Evolutionary conservation across 2,797 vertebrate genomes (phyloP).

Genomic region (Phoebastria nigripes): DNA sequence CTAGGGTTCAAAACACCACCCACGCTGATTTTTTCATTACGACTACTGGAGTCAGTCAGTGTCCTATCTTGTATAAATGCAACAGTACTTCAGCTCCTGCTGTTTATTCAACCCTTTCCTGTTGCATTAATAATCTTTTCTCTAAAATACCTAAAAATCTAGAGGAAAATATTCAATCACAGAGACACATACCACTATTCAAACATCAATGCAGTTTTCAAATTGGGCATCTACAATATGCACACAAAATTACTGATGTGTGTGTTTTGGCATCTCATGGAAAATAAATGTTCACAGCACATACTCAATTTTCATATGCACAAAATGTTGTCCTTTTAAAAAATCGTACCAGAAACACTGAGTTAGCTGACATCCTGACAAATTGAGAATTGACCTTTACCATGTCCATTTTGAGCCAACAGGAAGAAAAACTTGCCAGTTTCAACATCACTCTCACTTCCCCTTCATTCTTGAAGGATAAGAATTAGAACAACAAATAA

Average conservation of each 20-base stretch:
- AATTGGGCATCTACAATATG: background rate
- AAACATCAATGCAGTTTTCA: background rate
- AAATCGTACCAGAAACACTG: background rate
- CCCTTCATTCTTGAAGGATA: slow-evolving; percentile 40
- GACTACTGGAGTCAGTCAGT: background rate
- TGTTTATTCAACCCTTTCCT: slow-evolving; percentile 3
- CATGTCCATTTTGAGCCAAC: slow-evolving; percentile 11
- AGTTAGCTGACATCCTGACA: slow-evolving; percentile 17
- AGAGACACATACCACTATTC: slow-evolving; percentile 28
- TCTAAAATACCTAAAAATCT: slow-evolving; percentile 34
- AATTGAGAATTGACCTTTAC: slow-evolving; percentile 46
- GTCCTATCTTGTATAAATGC: background rate
- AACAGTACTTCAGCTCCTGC: background rate
- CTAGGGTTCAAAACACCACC: background rate
- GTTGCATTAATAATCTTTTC: slow-evolving; percentile 18
- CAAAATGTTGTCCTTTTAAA: background rate
- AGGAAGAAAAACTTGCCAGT: slow-evolving; percentile 50
- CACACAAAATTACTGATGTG: background rate
- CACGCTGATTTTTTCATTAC: background rate
- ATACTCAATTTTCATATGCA: background rate
- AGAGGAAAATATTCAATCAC: slow-evolving; percentile 59
- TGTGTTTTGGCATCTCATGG: background rate
- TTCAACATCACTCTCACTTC: slow-evolving; percentile 47
- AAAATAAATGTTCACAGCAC: background rate
- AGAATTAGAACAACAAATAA: slow-evolving; percentile 56